Percentiles rank a stretch among this genome's conserved stretches.
Conservation (phyloP, 1,140 invertebrate species). For the Doryteuthis pealeii region DNA sequence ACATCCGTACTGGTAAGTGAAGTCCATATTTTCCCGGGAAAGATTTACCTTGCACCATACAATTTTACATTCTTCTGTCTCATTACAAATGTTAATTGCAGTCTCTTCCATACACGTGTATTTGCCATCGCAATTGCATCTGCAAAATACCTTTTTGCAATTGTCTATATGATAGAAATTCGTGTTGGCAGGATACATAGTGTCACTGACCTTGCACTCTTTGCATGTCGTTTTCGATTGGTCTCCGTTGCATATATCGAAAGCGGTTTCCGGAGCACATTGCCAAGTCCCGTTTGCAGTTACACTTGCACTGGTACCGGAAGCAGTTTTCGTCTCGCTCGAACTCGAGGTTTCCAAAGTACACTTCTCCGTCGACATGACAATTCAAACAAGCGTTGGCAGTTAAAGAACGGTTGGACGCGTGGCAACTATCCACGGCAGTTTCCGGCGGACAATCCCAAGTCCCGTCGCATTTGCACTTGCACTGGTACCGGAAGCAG, state of each 20-base stretch:
- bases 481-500: constrained; percentile 34
- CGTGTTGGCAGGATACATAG: not conserved
- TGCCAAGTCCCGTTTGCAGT: constrained; percentile 44
- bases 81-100: constrained; percentile 8
- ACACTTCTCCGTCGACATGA: constrained; percentile 16
- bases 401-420: too few relatives aligned
- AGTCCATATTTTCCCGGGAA: constrained; percentile 23
- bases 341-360: constrained; percentile 24
- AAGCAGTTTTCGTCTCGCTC: constrained; percentile 19
- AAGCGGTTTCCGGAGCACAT: constrained; percentile 31
- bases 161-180: not conserved
- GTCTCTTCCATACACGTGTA: constrained; percentile 13
- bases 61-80: constrained; percentile 20
- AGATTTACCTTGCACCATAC: constrained; percentile 30
- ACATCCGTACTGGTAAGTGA: constrained; percentile 23
- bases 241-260: constrained; percentile 4
- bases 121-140: constrained; percentile 22
- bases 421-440: constrained; percentile 1
- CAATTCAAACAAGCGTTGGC: constrained; percentile 23
- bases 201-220: not conserved
- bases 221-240: constrained; percentile 15
- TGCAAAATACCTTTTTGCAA: constrained; percentile 4
- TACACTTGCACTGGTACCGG: constrained; percentile 38
- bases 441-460: constrained; percentile 31
- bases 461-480: constrained; percentile 39